Evolutionary conservation across 2,797 vertebrate genomes (phyloP), one percentile per base, ranked within the genome.

Genomic region (Pachyuromys duprasi): DNA sequence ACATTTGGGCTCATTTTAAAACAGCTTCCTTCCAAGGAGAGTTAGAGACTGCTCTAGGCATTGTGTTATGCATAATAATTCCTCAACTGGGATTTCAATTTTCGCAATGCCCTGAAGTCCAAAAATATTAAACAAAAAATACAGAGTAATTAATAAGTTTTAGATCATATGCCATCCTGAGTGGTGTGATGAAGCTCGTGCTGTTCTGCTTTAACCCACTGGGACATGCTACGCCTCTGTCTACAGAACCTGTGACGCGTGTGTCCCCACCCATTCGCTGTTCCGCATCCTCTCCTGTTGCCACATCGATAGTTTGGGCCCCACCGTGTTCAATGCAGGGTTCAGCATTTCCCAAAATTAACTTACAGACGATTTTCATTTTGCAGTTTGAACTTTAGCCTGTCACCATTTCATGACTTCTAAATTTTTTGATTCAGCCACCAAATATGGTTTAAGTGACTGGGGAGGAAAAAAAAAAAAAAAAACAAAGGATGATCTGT

Each of bases 1-100:
- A 95, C 80, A 74, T 74, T 18, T 55, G 74, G 2, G 28, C 13
- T 93, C 84, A 31, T 45, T 95, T 86, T 93, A 63, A 91, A 60
- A 9, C 79, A 86, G 53, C 15, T 0, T 33, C 86, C 39, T n/a
- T 14, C 36, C 55, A 31, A n/a, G 8, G 6, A 86, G 65, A 70
- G n/a, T 86, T 57, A 86, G 14, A 18, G 24, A 72, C 15, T 2
- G n/a, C 67, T 70, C 2, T 72, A 57, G 24, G 84, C 84, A 28
- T 57, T 86, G 20, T 24, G 49, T 86, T 18, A 72, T 39, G 24
- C 63, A 62, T 12, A 62, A 33, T 49, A 70, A 70, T 86, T 9
- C 28, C 20, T 65, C 24, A 31, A n/a, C 28, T 86, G 39, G 86
- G 28, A 75, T 63, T 63, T 75, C 70, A 75, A 89, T 76, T 89